Percentiles rank a stretch among this genome's conserved stretches.
Evolutionary conservation across 2,113 vertebrate genomes (phyloP).

Genomic region (Grantiella picta): DNA sequence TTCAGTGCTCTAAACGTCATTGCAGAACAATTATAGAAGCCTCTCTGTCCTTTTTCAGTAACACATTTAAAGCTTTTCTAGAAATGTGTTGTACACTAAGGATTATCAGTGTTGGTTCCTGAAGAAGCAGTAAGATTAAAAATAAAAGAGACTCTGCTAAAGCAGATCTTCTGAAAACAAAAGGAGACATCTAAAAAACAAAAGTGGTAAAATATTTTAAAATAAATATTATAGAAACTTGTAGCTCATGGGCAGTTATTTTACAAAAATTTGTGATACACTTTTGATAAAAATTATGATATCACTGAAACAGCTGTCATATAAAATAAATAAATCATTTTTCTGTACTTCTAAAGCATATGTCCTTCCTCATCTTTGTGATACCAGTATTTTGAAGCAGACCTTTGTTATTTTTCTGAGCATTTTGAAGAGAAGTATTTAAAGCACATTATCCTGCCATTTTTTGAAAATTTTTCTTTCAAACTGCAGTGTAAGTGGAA

Average conservation of each 20-base stretch:
- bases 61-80: not conserved
- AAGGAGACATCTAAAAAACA: not conserved
- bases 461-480: not conserved
- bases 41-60: not conserved
- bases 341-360: not conserved
- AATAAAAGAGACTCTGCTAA: not conserved
- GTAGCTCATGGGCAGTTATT: not conserved
- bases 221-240: not conserved
- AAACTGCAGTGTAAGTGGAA: not conserved
- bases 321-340: not conserved
- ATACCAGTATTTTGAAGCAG: not conserved
- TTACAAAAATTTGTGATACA: not conserved
- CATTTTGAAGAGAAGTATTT: not conserved
- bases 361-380: not conserved
- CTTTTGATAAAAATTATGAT: not conserved
- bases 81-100: not conserved
- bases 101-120: not conserved
- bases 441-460: not conserved
- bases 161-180: not conserved
- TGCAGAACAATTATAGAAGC: not conserved
- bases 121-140: not conserved
- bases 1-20: not conserved
- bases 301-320: not conserved
- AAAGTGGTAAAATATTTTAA: not conserved
- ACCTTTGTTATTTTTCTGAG: not conserved